Base-by-base conservation (phyloP, 1,140 invertebrate species). In the Ylistrum balloti region DNA sequence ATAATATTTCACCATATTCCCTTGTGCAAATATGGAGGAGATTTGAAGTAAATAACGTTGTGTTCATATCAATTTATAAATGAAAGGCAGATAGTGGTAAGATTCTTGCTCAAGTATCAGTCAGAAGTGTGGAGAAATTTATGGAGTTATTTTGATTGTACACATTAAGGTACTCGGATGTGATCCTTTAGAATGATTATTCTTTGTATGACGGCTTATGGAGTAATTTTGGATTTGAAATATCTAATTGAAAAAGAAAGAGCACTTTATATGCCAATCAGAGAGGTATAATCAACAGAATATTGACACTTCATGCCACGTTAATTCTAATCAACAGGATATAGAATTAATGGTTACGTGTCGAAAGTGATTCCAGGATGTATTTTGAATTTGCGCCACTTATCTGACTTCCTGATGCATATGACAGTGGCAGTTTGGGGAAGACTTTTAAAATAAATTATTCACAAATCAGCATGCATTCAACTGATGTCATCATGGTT, bases 11-110 rank as follows among this genome's bases (percentile, higher is more conserved):
- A n/a, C 56, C 56, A 74, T 74, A 74, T 74, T 28, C 56, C 1
- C n/a, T n/a, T n/a, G 56, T 74, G 56, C 28, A 74, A 74, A 74
- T 74, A 74, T 5, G 22, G n/a, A 28, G 56, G 22, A 74, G 56
- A 74, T 74, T 28, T 74, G 20, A 74, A 28, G n/a, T n/a, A 74
- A 74, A 74, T 74, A 74, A 74, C 22, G 13, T n/a, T 74, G 56
- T 74, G 22, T 74, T 74, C 56, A 74, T 74, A 74, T 74, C 56
- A 74, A 28, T 74, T 74, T 74, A n/a, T 74, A 74, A 74, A 74
- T 74, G 56, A 74, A 74, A 74, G 22, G 56, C n/a, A n/a, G n/a
- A n/a, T n/a, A 74, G 56, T 74, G 56, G 56, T 74, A 3, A n/a
- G 56, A 74, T n/a, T 28, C 56, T 74, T 74, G 28, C 56, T n/a